Percentiles rank a stretch among this genome's conserved stretches.
These are phyloP conservation scores for Aphrocallistes beatrix DNA, from an alignment of 37 sponge, comb jelly and placozoan genomes.

Conservation along the genomic window DNA sequence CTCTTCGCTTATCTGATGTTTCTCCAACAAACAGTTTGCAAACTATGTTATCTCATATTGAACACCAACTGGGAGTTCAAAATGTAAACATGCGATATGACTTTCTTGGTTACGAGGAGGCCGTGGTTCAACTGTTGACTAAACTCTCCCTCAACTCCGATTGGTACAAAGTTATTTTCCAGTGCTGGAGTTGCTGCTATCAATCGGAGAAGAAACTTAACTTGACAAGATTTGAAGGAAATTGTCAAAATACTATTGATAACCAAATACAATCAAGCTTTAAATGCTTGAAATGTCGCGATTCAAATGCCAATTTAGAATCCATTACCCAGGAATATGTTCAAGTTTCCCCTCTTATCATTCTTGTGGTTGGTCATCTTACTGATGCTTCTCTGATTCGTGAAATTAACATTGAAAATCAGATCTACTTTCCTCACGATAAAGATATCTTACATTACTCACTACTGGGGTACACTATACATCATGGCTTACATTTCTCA, in stretches of 20 bases:
- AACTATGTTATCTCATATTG: neutral
- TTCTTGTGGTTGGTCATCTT: neutral
- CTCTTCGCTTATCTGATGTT: neutral
- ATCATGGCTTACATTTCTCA: neutral
- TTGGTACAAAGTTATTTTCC: too few species aligned
- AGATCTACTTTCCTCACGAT: neutral
- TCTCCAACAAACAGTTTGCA: neutral
- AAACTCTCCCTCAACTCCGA: too few species aligned
- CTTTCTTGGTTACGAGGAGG: too few species aligned
- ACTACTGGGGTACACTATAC: neutral
- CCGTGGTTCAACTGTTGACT: too few species aligned
- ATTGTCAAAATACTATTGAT: too few species aligned
- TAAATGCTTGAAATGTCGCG: conserved; percentile 2
- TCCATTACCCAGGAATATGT: neutral
- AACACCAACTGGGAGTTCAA: too few species aligned
- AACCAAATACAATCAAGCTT: too few species aligned
- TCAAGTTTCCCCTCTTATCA: neutral
- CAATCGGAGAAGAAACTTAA: too few species aligned
- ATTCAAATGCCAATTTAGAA: neutral
- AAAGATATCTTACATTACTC: neutral
- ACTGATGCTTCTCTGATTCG: neutral
- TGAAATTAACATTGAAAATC: neutral
- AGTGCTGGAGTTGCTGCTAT: too few species aligned
- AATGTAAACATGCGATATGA: too few species aligned
- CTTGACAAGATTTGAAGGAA: too few species aligned